Evolutionary conservation across 2,797 vertebrate genomes (phyloP).

Genomic region (Spondyliosoma cantharus): DNA sequence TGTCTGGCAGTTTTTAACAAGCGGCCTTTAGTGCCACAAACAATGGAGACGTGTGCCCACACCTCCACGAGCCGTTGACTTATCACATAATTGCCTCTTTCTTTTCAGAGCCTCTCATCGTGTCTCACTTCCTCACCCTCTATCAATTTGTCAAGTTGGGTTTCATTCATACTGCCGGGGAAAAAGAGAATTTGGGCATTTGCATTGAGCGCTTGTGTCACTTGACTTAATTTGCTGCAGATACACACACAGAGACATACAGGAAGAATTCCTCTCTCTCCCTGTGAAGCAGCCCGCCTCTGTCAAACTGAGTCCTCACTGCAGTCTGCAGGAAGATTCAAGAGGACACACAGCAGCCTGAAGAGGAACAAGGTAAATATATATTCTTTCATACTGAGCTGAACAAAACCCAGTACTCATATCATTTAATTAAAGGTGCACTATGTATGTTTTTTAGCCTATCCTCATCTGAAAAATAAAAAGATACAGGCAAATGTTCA

Average conservation of each 20-base stretch:
- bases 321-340: conserved; percentile 28
- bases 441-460: too few species aligned
- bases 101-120: conserved; percentile 62
- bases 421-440: background rate
- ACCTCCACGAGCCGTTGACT: conserved; percentile 79
- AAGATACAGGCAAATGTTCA: too few species aligned
- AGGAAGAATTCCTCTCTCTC: conserved; percentile 32
- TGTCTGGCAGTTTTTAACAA: conserved; percentile 78
- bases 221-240: conserved; percentile 59
- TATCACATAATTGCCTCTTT: conserved; percentile 83
- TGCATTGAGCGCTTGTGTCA: conserved; percentile 54
- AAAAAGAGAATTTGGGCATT: conserved; percentile 41
- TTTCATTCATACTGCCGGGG: conserved; percentile 48
- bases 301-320: conserved; percentile 31
- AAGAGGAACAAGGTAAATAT: conserved; percentile 63
- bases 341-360: conserved; percentile 31
- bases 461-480: too few species aligned
- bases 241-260: conserved; percentile 22
- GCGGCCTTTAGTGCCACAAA: conserved; percentile 75
- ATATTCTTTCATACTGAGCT: background rate
- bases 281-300: conserved; percentile 9
- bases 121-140: conserved; percentile 60
- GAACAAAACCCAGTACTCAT: background rate
- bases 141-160: conserved; percentile 53
- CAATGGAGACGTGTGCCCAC: conserved; percentile 76